Base-by-base conservation (phyloP, 1,140 invertebrate species). In the Pantala flavescens region DNA sequence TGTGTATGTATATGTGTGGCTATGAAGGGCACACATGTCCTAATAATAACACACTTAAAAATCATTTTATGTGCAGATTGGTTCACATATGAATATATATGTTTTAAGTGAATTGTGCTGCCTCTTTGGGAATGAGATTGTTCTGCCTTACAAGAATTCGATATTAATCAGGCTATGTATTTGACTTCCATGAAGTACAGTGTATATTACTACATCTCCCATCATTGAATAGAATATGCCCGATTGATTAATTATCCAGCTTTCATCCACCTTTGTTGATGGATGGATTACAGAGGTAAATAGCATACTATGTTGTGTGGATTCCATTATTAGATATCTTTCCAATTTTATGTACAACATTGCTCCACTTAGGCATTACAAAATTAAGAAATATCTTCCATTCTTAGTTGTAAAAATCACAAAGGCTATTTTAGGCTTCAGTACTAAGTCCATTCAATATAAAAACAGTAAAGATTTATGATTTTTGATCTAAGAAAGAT, bases 31-130 rank as follows among this genome's bases (percentile, higher is more conserved):
- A 12, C 49, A 63, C 49, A 19, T 63, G 28, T 36, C 28, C 28
- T 63, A 19, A 63, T 19, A 63, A 63, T 16, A 63, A 19, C 49
- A 16, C 49, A 63, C 49, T 63, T 63, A 63, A 63, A 36, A 63
- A 63, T 63, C 16, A 63, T 63, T 63, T 16, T 63, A 63, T 63
- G 49, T 21, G 49, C 49, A 63, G 49, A 63, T 63, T 63, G 49
- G 49, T 63, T 63, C 49, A 19, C 9, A 36, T 36, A 36, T 63
- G 12, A 16, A 63, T 63, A 63, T 63, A 63, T 19, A 63, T 19
- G 49, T 63, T 63, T 63, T 63, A 63, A 63, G 49, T 63, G 49
- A 63, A 63, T 63, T 63, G 49, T 63, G 49, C 49, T 63, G 49
- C 49, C 49, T 63, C 49, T 63, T 63, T 63, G 49, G 12, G 49